Base-by-base conservation (phyloP, 2,888 invertebrate species). In the Zhuqinia jingwanae region DNA sequence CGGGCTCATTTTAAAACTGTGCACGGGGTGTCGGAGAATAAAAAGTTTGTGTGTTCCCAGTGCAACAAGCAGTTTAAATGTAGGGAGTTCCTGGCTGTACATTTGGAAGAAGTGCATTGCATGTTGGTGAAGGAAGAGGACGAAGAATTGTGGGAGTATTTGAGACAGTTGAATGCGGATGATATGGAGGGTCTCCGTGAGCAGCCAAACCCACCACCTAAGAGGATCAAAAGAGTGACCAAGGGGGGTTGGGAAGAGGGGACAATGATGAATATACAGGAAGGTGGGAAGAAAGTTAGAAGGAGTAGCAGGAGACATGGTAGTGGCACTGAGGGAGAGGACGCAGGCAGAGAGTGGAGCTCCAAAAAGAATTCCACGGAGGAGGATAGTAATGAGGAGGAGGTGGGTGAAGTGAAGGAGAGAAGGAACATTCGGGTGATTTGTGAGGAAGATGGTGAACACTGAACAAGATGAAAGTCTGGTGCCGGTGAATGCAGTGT, bases 41-140 rank as follows among this genome's bases (percentile, higher is more conserved):
- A 36, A 8, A 8, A 22, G n/a, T 83, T 63, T 17, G n/a, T 8
- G 11, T 83, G 83, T 45, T 15, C 0, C 30, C 30, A 47, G 15
- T 83, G 83, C 22, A 22, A 6, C 2, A 83, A 65, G 25, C 30
- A 8, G n/a, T 83, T 76, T 27, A 75, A 76, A 25, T 15, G 47
- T 15, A 60, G 83, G 53, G 76, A 50, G 11, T 75, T 42, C 13
- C 76, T 60, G 83, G 76, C 65, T 13, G 65, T 20, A 6, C 83
- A 83, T 22, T 42, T 83, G 60, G 76, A 65, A 36, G 60, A 47
- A 15, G 10, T 50, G 42, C 76, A 76, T 45, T 13, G 30, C 1
- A n/a, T 22, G 13, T 2, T 2, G 27, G 17, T 58, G 20, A 63
- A 78, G 13, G 25, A 58, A 3, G 15, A 30, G 17, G 20, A 15